Evolutionary conservation across 2,888 invertebrate genomes (phyloP).

Genomic region (Melinaea marsaeus): DNA sequence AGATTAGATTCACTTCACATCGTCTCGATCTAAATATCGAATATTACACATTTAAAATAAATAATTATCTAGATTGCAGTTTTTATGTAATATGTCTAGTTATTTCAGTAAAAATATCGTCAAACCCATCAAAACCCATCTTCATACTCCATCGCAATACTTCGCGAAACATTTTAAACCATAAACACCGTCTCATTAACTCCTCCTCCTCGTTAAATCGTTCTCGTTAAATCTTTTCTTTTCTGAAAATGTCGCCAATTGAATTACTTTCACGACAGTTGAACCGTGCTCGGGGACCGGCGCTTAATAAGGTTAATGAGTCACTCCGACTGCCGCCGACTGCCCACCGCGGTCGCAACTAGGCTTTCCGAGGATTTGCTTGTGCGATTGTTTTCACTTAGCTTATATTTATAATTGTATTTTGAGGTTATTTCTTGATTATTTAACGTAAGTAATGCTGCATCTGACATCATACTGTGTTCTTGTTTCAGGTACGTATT

Average conservation of each 20-base stretch:
- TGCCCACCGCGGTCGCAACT: neutral
- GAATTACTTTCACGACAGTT: conserved; percentile 29
- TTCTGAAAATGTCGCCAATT: conserved; percentile 17
- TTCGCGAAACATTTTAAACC: no score
- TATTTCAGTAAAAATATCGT: no score
- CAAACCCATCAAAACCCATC: no score
- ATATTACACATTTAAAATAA: no score
- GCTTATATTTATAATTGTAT: neutral
- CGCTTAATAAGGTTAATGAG: conserved; percentile 30
- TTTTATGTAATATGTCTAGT: no score
- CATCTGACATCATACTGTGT: neutral
- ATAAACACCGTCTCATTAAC: neutral
- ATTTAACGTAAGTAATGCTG: conserved; percentile 1
- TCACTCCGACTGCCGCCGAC: neutral
- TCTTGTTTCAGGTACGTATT: conserved; percentile 24
- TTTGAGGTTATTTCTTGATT: neutral
- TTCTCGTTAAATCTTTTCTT: conserved; percentile 12
- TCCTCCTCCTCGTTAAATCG: neutral
- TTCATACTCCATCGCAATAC: no score
- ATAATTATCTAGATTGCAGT: no score
- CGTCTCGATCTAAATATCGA: no score
- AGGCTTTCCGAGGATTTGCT: neutral
- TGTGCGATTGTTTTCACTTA: neutral
- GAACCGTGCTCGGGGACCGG: conserved; percentile 22
- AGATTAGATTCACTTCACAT: no score